These are phyloP conservation scores for Glandiceps talaboti DNA, from an alignment of 53 echinoderm and acorn worm species.

Conservation along the genomic window DNA sequence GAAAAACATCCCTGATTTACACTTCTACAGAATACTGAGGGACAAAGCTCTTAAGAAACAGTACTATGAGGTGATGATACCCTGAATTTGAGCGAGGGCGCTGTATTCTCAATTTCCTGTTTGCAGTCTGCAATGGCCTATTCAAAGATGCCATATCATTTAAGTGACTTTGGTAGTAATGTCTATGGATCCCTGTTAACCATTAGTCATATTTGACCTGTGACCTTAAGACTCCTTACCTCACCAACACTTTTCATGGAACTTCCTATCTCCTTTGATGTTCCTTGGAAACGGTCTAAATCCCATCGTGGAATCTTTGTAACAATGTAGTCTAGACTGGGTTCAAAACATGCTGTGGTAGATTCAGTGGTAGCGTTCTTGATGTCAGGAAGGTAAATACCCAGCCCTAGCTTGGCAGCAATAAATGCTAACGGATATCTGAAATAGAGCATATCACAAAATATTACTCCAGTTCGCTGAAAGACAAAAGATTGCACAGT, in stretches of 20 bases:
- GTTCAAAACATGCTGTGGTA: constrained; percentile 96
- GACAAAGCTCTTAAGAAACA: too few relatives aligned
- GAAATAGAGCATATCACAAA: neutral
- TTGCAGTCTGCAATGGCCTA: too few relatives aligned
- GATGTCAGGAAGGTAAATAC: constrained; percentile 77
- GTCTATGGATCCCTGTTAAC: too few relatives aligned
- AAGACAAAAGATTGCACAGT: neutral
- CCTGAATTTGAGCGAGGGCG: too few relatives aligned
- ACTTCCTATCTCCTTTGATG: constrained; percentile 84
- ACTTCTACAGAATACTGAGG: too few relatives aligned
- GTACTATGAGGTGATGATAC: too few relatives aligned
- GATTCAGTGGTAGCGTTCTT: constrained; percentile 86
- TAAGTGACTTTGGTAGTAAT: too few relatives aligned
- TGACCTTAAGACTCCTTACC: too few relatives aligned
- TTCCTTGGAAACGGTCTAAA: constrained; percentile 93
- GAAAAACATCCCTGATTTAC: too few relatives aligned
- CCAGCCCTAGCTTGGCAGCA: constrained; percentile 89
- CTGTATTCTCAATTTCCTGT: too few relatives aligned
- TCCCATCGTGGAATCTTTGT: constrained; percentile 96
- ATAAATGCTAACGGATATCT: constrained; percentile 97
- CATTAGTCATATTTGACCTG: too few relatives aligned
- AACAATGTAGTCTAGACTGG: constrained; percentile 92
- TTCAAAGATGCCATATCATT: too few relatives aligned
- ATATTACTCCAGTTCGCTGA: neutral
- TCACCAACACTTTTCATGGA: constrained; percentile 99